Evolutionary conservation across 2,797 vertebrate species (phyloP), one percentile per base, ranked within the genome.

Genomic region (Tapirus indicus): DNA sequence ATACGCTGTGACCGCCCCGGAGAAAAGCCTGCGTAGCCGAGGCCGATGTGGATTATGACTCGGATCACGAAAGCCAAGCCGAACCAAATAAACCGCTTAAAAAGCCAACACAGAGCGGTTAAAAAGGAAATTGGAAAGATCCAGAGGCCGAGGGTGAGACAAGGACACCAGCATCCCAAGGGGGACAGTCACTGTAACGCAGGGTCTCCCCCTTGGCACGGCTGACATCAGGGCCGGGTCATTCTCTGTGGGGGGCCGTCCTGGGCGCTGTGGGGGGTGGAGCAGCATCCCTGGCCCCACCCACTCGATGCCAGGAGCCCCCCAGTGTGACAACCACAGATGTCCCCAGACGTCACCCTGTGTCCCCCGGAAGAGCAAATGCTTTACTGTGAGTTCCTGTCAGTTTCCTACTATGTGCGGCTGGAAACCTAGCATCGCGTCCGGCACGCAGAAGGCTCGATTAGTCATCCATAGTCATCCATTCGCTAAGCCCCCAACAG

Each of bases 131-230:
- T 10, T 4, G 49, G 54, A 23, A 27, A 32, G 21, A 23, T 25
- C 2, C 2, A 11, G 60, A 16, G 21, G 82, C 47, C 11, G 2
- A 54, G 7, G 23, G 25, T 2, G 2, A 94, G 38, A 23, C 29
- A 5, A 47, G 6, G 29, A 10, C 6, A 9, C 74, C 44, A 6
- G 35, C 20, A 6, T 6, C 49, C 58, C 41, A 38, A 47, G 49
- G 32, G 20, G 69, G 23, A 68, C 85, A 27, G 29, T 44, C 2
- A 41, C 12, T 0, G 32, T 29, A 27, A 44, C 0, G 1, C 27
- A 10, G 38, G 16, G 4, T 16, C 16, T 2, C n/a, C 17, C 4
- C 4, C 35, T 1, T 0, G 2, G 13, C 56, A 12, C 4, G 6
- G 47, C 29, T 32, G 21, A 47, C 21, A 14, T 14, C 14, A 14